These are phyloP conservation scores for Parotia lawesii DNA, from an alignment of 2,113 vertebrate genomes.

Conservation along the genomic window DNA sequence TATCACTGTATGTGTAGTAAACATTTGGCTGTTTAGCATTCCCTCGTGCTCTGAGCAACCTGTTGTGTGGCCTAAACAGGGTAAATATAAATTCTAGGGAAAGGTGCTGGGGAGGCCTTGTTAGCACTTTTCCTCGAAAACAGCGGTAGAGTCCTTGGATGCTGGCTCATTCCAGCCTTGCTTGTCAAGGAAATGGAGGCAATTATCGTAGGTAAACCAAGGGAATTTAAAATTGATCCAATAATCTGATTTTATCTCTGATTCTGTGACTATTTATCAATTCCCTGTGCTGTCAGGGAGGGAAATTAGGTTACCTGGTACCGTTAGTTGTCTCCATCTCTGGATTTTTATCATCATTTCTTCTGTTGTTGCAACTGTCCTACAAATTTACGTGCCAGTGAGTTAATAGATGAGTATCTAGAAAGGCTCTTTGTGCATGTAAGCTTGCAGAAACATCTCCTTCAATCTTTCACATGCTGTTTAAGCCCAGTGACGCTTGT, in stretches of 20 bases:
- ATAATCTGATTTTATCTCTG: slow-evolving; percentile 26
- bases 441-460: background rate
- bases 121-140: background rate
- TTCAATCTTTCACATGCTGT: background rate
- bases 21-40: background rate
- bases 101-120: background rate
- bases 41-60: background rate
- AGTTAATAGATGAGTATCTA: slow-evolving; percentile 34
- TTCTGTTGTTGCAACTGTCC: background rate
- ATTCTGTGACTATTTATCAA: slow-evolving; percentile 26
- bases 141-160: background rate
- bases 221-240: slow-evolving; percentile 25
- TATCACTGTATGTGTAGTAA: background rate
- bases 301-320: slow-evolving; percentile 31
- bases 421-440: background rate
- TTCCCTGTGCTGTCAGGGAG: background rate
- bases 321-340: background rate
- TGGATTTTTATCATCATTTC: background rate
- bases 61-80: background rate
- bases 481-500: background rate
- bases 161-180: background rate
- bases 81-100: background rate
- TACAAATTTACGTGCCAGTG: background rate
- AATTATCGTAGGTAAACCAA: background rate
- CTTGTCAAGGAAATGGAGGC: background rate